These are phyloP conservation scores for Bombus vancouverensis DNA, from an alignment of 1,140 invertebrate species.

Conservation along the genomic window DNA sequence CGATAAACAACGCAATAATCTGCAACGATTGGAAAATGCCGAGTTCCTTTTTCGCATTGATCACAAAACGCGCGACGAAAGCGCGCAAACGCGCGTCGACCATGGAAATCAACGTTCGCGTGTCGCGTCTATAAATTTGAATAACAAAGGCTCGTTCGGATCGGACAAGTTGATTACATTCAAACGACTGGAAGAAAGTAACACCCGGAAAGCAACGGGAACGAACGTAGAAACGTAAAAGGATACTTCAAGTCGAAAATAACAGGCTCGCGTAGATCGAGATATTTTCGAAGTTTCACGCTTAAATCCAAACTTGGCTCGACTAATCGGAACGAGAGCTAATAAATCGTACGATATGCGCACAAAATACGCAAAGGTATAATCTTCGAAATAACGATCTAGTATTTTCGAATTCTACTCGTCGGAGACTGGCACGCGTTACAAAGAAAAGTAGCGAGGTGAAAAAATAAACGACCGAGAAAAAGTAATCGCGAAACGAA, in stretches of 20 bases:
- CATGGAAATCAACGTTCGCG: background rate
- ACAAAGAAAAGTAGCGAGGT: too few species aligned
- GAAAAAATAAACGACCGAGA: too few species aligned
- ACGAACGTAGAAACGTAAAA: too few species aligned
- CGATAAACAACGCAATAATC: constrained; percentile 64
- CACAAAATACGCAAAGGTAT: rapidly evolving
- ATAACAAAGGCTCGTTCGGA: background rate
- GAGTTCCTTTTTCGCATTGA: background rate
- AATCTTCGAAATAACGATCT: background rate
- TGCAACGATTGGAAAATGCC: constrained; percentile 32
- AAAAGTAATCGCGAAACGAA: background rate
- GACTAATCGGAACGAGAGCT: background rate
- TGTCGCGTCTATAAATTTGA: background rate
- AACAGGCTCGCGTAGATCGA: background rate
- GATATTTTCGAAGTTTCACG: background rate
- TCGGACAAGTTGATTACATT: too few species aligned
- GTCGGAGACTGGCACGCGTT: too few species aligned
- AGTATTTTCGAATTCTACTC: background rate
- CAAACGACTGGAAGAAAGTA: too few species aligned
- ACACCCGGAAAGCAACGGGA: too few species aligned
- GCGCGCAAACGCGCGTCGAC: background rate
- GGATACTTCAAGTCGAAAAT: background rate
- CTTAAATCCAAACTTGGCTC: background rate
- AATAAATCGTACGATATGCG: background rate
- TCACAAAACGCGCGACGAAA: background rate